Base-by-base conservation (phyloP, 1,140 invertebrate genomes). In the Psix sp. region DNA sequence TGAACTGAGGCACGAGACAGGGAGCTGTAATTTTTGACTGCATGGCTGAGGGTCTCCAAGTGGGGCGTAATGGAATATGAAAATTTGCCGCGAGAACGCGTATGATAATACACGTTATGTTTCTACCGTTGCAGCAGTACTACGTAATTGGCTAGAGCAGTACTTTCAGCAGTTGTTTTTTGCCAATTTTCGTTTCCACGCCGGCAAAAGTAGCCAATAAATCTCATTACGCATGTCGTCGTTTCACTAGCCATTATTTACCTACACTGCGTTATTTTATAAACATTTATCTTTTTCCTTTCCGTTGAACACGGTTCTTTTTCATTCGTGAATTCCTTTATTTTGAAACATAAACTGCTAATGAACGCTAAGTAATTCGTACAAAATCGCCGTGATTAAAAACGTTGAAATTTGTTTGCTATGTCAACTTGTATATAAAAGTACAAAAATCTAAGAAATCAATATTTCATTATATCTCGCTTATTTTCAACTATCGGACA, bases 211-310 rank as follows among this genome's bases (percentile, higher is more conserved):
- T 66, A 73, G 59, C 68, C 68, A 52, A 72, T 73, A 73, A 73
- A 66, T 73, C 60, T 73, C 60, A 73, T 73, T 60, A 73, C 68
- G 60, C 59, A 66, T 39, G 59, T 65, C 59, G 68, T 26, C 67
- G 43, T 45, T 20, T 51, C 21, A 24, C 57, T 63, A 57, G 18
- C 59, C 59, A 65, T 72, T 57, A 52, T 57, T 65, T 72, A 36
- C 36, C 40, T 51, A 14, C 56, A 38, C 48, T 51, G 52, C 38
- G 31, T 65, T 51, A 52, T 66, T 73, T 39, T 40, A 60, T 66
- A 59, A 72, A 57, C 67, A 57, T 45, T 71, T 57, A 36, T 2
- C 21, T 40, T 54, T 43, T 42, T 31, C 31, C n/a, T 35, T 35
- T 11, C 9, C 33, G 46, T 46, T 59, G 38, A 65, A 72, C 43